These are phyloP conservation scores for Dascillus cervinus DNA, from an alignment of 2,888 invertebrate species.

Conservation along the genomic window DNA sequence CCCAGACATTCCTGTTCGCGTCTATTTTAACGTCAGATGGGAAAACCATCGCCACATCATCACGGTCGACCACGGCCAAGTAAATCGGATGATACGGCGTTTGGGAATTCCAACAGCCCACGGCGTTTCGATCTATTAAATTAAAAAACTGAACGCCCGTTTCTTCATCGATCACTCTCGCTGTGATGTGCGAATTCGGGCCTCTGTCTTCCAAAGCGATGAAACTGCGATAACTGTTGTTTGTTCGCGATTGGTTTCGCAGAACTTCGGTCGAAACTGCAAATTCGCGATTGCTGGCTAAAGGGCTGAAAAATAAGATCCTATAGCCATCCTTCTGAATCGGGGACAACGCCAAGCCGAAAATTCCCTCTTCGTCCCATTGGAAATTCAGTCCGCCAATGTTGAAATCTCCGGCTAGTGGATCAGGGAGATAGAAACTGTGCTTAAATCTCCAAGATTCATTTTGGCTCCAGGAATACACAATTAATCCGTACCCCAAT, in stretches of 20 bases:
- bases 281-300: constrained; percentile 72
- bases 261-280: constrained; percentile 68
- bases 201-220: constrained; percentile 58
- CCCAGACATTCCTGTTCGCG: constrained; percentile 64
- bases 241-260: constrained; percentile 58
- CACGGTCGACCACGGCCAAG: constrained; percentile 63
- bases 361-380: constrained; percentile 76
- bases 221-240: constrained; percentile 65
- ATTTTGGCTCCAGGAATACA: constrained; percentile 69
- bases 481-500: constrained; percentile 71
- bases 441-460: constrained; percentile 74
- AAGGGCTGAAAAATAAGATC: constrained; percentile 68
- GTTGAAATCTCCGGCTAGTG: constrained; percentile 68
- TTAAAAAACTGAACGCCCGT: constrained; percentile 66
- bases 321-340: constrained; percentile 58
- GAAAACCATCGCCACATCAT: constrained; percentile 68
- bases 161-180: constrained; percentile 65
- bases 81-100: constrained; percentile 58
- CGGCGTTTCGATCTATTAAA: constrained; percentile 71
- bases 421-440: constrained; percentile 75
- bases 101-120: constrained; percentile 74
- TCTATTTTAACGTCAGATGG: constrained; percentile 75
- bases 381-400: constrained; percentile 77
- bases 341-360: constrained; percentile 59
- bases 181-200: constrained; percentile 60